Percentiles rank a stretch among this genome's conserved stretches.
Evolutionary conservation across 2,113 vertebrate species (phyloP).

Genomic region (Pholis gunnellus): DNA sequence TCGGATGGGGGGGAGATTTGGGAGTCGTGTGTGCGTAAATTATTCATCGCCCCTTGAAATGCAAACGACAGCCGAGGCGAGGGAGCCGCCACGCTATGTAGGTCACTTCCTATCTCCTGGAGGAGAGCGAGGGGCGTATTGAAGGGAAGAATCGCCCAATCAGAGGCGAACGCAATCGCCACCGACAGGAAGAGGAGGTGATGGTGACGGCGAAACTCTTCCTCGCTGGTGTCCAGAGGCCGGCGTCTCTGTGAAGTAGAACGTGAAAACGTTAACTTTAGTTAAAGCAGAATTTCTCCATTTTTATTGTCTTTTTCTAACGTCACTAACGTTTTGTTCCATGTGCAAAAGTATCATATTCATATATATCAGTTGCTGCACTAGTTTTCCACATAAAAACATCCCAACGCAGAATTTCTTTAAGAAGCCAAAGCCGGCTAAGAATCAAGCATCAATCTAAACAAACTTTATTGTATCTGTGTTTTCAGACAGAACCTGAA

Average conservation of each 20-base stretch:
- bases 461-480: not conserved
- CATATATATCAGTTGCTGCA: too few species aligned
- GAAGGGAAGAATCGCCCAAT: conserved; percentile 48
- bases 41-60: conserved; percentile 73
- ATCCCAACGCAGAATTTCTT: not conserved
- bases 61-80: conserved; percentile 69
- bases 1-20: conserved; percentile 32
- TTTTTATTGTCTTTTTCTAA: not conserved
- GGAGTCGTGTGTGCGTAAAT: conserved; percentile 60
- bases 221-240: conserved; percentile 3
- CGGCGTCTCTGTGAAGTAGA: conserved; percentile 6
- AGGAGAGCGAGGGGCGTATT: conserved; percentile 28
- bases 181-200: conserved; percentile 32
- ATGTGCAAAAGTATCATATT: not conserved
- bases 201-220: conserved; percentile 3
- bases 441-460: not conserved
- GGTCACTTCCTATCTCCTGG: conserved; percentile 63
- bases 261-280: not conserved
- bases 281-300: not conserved
- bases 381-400: not conserved
- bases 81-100: conserved; percentile 64
- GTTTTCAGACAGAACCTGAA: not conserved
- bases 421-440: not conserved
- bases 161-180: conserved; percentile 24
- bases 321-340: not conserved